Base-by-base conservation (phyloP, 2,113 vertebrate genomes). In the Carlito syrichta region DNA sequence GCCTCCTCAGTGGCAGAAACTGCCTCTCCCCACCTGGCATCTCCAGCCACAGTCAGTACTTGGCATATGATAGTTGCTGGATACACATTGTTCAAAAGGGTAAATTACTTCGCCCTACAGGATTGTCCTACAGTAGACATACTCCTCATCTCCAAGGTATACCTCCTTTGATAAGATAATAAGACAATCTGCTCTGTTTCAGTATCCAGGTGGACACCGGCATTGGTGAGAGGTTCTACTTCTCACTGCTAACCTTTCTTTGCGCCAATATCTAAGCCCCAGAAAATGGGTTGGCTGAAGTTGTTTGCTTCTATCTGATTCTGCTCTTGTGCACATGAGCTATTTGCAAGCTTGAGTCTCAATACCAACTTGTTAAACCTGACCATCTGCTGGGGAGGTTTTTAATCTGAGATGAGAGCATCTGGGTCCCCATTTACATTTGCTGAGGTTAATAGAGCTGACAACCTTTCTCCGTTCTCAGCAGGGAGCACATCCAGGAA, bases 391-490 rank as follows among this genome's bases (percentile, higher is more conserved):
- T 98, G 88, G 93, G 96, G 88, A 96, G 86, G 96, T 97, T 98
- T 98, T 98, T 77, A 92, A n/a, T 96, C 98, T 98, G 94, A 96
- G 84, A 97, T 92, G 19, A 8, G 82, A 97, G 86, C 88, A 97
- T 97, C 98, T 97, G 94, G 86, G 98, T 98, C 95, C 89, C 86
- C 97, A 98, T 98, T 98, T 98, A 98, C 96, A 97, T 98, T 97
- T 97, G 96, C 97, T 97, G 97, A 98, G 98, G 97, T 98, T 98
- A 98, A 98, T 98, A 98, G 97, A 97, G 91, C 97, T 97, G 98
- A 98, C 97, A 98, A 96, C 95, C 97, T 98, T 97, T 98, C 97
- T 94, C 87, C 98, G 96, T 98, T 98, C 97, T 98, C 98, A 97
- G 97, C 94, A 97, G 95, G 97, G 92, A 98, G 95, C 92, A 94